phyloP scores from a whole-genome alignment of 1,140 invertebrate genomes.

The Orius insidiosus region DNA sequence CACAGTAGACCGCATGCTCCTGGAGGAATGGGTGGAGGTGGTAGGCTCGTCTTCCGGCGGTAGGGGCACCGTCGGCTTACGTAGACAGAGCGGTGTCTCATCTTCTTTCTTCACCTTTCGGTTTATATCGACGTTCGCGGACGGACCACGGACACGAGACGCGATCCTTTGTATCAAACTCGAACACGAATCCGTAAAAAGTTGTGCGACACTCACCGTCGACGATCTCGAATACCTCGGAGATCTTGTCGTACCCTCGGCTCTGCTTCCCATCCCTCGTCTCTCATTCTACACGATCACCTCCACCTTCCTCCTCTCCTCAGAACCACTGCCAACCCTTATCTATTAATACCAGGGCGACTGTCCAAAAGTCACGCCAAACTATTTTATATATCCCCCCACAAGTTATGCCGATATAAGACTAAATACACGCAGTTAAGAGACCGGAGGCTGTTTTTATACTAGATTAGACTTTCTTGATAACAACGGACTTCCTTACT shows the following conservation, averaged over 20 bases:
- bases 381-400: too few relatives aligned
- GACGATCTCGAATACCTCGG: slow-evolving; percentile 53
- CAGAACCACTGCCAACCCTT: not conserved
- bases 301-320: not conserved
- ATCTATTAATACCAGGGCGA: not conserved
- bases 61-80: not conserved
- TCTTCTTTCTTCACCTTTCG: not conserved
- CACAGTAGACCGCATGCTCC: slow-evolving; percentile 1
- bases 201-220: slow-evolving; percentile 62
- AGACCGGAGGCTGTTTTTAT: too few relatives aligned
- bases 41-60: slow-evolving; percentile 1
- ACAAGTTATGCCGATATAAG: not conserved
- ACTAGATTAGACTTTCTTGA: too few relatives aligned
- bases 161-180: slow-evolving; percentile 61
- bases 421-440: not conserved
- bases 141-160: slow-evolving; percentile 48
- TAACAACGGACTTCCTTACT: too few relatives aligned
- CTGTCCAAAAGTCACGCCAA: not conserved
- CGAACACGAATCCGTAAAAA: slow-evolving; percentile 66
- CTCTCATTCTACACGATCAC: not conserved
- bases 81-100: slow-evolving; percentile 5
- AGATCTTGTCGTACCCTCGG: slow-evolving; percentile 21
- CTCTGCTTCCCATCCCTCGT: slow-evolving; percentile 2
- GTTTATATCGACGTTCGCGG: slow-evolving; percentile 21
- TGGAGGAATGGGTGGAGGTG: not conserved